Conservation (phyloP, 2,888 invertebrate genomes). For the Anoncus sp. region DNA sequence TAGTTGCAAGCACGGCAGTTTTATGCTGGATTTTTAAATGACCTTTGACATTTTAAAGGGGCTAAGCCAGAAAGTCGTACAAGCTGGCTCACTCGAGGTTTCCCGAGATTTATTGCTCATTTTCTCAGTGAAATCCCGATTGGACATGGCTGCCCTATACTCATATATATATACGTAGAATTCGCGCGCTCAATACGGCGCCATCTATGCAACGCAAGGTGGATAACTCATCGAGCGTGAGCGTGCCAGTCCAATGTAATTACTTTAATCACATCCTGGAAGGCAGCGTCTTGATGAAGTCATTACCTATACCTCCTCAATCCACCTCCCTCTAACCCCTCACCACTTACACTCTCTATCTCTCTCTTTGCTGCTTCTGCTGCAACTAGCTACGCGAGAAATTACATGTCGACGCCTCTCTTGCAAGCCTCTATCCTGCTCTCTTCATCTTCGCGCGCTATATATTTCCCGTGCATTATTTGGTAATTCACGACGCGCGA, state of each 20-base stretch:
- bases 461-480: constrained; percentile 23
- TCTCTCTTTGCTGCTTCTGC: constrained; percentile 15
- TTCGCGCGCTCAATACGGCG: constrained; percentile 35
- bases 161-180: constrained; percentile 20
- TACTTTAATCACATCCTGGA: constrained; percentile 75
- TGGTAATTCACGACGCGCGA: constrained; percentile 24
- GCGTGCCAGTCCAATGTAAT: constrained; percentile 69
- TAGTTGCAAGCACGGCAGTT: not conserved
- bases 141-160: constrained; percentile 30
- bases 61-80: constrained; percentile 9
- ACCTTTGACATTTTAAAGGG: constrained; percentile 19
- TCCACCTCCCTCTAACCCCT: constrained; percentile 6
- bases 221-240: constrained; percentile 66
- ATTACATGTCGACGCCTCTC: constrained; percentile 22
- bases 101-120: constrained; percentile 40
- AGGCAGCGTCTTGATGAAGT: constrained; percentile 71
- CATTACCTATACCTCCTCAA: constrained; percentile 69
- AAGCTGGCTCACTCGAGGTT: constrained; percentile 27
- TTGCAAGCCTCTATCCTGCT: constrained; percentile 9
- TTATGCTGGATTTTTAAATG: constrained; percentile 1
- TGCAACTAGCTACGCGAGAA: constrained; percentile 25
- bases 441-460: constrained; percentile 17
- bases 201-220: constrained; percentile 46
- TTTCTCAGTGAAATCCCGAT: constrained; percentile 41
- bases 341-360: not conserved